Percentiles rank a stretch among this genome's conserved stretches.
phyloP scores from a whole-genome alignment of 2,797 vertebrate species.

The Sebastes itinus region DNA sequence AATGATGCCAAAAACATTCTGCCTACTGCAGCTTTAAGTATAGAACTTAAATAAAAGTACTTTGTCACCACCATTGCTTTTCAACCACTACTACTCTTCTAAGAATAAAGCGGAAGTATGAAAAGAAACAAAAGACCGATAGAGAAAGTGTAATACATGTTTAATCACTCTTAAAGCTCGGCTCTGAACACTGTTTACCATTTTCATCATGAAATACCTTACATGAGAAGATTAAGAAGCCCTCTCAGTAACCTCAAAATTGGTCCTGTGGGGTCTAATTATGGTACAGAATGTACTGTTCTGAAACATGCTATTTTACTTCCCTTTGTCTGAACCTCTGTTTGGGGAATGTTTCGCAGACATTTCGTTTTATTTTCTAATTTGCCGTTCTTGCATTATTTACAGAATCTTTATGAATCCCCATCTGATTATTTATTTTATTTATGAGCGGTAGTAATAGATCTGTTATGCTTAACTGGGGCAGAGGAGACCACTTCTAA shows the following conservation, averaged over 20 bases:
- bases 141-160: slow-evolving; percentile 1
- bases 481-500: slow-evolving; percentile 8
- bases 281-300: slow-evolving; percentile 29
- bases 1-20: background rate
- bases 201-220: slow-evolving; percentile 33
- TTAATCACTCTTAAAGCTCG: slow-evolving; percentile 23
- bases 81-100: background rate
- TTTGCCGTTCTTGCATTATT: slow-evolving; percentile 37
- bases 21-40: background rate
- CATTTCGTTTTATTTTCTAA: slow-evolving; percentile 24
- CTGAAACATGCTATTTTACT: background rate
- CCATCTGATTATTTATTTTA: slow-evolving; percentile 27
- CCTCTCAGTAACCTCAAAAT: slow-evolving; percentile 17
- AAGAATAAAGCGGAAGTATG: background rate
- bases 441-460: slow-evolving; percentile 9
- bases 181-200: slow-evolving; percentile 24
- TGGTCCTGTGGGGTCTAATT: slow-evolving; percentile 65
- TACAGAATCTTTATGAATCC: slow-evolving; percentile 36
- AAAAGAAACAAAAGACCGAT: background rate
- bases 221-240: slow-evolving; percentile 24
- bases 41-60: background rate
- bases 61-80: background rate
- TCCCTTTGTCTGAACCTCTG: background rate
- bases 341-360: background rate
- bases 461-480: slow-evolving; percentile 30